Percentiles rank a stretch among this genome's conserved stretches.
phyloP scores from a whole-genome alignment of 2,113 vertebrate genomes.

The Burhinus bistriatus region DNA sequence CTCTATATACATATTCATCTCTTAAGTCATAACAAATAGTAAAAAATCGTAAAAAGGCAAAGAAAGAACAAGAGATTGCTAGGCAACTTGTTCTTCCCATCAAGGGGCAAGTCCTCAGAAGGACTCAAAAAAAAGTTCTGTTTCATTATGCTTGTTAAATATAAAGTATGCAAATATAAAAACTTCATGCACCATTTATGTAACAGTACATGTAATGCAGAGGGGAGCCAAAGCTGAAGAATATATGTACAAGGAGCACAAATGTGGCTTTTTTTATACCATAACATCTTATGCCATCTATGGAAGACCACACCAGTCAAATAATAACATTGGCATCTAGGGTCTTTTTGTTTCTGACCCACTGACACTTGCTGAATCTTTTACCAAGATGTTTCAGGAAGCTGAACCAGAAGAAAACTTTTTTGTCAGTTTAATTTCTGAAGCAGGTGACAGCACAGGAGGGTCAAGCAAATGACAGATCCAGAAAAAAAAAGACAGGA shows the following conservation, averaged over 20 bases:
- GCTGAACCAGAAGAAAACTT: neutral
- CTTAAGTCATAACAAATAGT: neutral
- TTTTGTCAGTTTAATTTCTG: neutral
- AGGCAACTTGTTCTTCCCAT: neutral
- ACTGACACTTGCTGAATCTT: neutral
- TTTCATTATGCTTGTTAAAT: neutral
- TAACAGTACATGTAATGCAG: neutral
- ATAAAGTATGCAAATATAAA: neutral
- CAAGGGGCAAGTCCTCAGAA: neutral
- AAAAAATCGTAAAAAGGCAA: neutral
- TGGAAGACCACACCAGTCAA: neutral
- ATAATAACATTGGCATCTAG: accelerated
- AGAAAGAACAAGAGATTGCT: neutral
- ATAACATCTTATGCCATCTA: neutral
- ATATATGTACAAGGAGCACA: neutral
- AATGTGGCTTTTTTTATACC: neutral
- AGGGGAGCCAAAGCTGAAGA: neutral
- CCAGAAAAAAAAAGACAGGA: neutral
- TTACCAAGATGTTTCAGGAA: neutral
- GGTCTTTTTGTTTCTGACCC: neutral
- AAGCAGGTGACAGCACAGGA: neutral
- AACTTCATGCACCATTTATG: neutral
- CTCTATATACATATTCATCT: neutral
- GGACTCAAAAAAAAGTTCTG: neutral
- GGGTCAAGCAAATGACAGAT: neutral